A percentile compares a stretch with the other conserved stretches of the same genome.
Conservation (phyloP, 2,113 vertebrate species). For the Takifugu flavidus region DNA sequence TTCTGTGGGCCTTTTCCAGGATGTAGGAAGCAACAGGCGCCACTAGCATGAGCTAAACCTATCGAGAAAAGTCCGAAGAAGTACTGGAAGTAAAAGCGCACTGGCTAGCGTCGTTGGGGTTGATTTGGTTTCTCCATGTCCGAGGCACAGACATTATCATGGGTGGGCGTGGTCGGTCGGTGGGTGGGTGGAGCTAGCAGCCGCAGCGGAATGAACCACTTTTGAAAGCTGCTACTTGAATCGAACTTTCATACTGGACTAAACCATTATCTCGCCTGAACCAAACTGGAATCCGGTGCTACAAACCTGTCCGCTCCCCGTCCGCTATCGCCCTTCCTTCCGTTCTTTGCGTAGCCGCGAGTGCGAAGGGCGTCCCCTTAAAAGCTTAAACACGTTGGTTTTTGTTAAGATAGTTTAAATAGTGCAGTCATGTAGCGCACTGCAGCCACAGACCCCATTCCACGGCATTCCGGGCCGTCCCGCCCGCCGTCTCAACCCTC, state of each 20-base stretch:
- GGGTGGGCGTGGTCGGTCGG: conserved; percentile 25
- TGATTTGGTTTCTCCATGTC: conserved; percentile 49
- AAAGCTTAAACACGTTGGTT: neutral
- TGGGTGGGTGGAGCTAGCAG: conserved; percentile 16
- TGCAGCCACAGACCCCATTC: conserved; percentile 13
- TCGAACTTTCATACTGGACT: conserved; percentile 46
- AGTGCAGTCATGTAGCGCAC: conserved; percentile 39
- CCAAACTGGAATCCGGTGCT: conserved; percentile 59
- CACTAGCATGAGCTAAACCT: conserved; percentile 3
- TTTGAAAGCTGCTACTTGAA: conserved; percentile 51
- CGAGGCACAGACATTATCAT: conserved; percentile 79
- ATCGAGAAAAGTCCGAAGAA: conserved; percentile 35
- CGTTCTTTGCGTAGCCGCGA: neutral
- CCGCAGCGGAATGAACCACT: conserved; percentile 16
- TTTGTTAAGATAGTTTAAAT: conserved; percentile 4
- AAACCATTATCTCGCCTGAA: conserved; percentile 10
- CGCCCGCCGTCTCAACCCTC: too few species aligned
- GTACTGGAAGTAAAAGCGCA: conserved; percentile 18
- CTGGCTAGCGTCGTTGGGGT: conserved; percentile 23
- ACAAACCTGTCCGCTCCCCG: conserved; percentile 7
- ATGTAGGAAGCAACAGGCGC: conserved; percentile 45
- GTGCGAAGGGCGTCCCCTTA: neutral
- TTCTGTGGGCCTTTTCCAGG: conserved; percentile 34
- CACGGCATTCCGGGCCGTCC: too few species aligned
- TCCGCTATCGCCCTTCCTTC: neutral